A percentile compares a stretch with the other conserved stretches of the same genome.
phyloP scores from a whole-genome alignment of 2,888 invertebrate genomes.

The Nycteola revayana region DNA sequence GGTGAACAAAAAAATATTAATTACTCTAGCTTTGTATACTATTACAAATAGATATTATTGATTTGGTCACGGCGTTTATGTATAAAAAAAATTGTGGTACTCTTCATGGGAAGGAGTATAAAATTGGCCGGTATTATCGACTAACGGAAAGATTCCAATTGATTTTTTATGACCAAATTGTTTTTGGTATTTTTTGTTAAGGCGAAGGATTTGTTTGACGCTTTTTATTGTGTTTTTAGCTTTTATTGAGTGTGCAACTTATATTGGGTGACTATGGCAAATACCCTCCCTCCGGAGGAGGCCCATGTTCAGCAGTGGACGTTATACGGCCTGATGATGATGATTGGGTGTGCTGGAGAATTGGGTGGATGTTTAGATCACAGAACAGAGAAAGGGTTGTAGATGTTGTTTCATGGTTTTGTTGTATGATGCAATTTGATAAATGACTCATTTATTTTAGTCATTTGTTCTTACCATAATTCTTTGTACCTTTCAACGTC shows the following conservation, averaged over 20 bases:
- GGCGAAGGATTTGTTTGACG: slow-evolving; percentile 30
- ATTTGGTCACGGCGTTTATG: slow-evolving; percentile 59
- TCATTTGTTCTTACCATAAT: too few relatives aligned
- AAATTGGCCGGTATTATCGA: slow-evolving; percentile 49
- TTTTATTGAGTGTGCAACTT: background rate
- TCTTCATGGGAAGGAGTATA: slow-evolving; percentile 57
- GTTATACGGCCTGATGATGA: too few relatives aligned
- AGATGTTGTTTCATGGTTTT: too few relatives aligned
- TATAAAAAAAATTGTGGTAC: slow-evolving; percentile 48
- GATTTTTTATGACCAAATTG: slow-evolving; percentile 66
- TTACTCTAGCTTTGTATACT: slow-evolving; percentile 32
- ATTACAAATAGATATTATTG: slow-evolving; percentile 58
- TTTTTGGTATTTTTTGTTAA: slow-evolving; percentile 58
- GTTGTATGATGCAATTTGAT: too few relatives aligned
- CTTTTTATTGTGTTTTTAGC: slow-evolving; percentile 2
- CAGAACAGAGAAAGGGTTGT: too few relatives aligned
- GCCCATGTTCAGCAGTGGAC: too few relatives aligned
- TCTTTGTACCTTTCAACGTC: too few relatives aligned
- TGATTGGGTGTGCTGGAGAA: too few relatives aligned
- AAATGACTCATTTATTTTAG: too few relatives aligned
- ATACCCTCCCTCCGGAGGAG: too few relatives aligned
- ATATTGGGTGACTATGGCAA: too few relatives aligned
- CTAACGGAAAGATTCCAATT: slow-evolving; percentile 61
- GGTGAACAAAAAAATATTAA: slow-evolving; percentile 30
- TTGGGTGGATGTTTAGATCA: too few relatives aligned